phyloP scores from a whole-genome alignment of 2,113 vertebrate genomes.

The Atlantisia rogersi region DNA sequence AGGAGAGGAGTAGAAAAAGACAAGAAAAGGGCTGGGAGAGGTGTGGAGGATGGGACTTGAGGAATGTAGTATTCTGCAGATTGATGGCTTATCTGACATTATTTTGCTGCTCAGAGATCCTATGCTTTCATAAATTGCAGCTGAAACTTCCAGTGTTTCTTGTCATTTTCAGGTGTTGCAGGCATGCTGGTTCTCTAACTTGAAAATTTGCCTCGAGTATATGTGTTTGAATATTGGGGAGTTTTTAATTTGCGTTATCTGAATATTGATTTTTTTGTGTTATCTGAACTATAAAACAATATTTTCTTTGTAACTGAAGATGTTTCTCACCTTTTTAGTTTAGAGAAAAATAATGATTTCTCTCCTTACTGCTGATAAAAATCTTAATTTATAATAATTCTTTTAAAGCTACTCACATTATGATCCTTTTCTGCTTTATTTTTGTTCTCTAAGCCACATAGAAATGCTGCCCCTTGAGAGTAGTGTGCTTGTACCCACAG shows the following conservation, averaged over 20 bases:
- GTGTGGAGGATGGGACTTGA: not conserved
- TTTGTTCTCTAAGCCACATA: not conserved
- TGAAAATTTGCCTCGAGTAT: not conserved
- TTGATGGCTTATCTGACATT: not conserved
- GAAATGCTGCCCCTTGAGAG: not conserved
- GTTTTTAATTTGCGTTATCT: not conserved
- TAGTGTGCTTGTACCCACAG: not conserved
- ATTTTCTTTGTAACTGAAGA: not conserved
- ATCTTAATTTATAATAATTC: not conserved
- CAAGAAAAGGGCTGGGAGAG: not conserved
- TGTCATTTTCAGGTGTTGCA: not conserved
- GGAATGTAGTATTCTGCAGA: rapidly evolving
- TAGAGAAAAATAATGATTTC: not conserved
- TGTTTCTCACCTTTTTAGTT: not conserved
- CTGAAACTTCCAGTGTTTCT: not conserved
- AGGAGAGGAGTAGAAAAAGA: not conserved
- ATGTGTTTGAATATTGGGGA: not conserved
- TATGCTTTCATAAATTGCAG: not conserved
- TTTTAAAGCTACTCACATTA: not conserved
- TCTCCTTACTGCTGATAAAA: not conserved
- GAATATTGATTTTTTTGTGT: not conserved
- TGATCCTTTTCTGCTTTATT: not conserved
- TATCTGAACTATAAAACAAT: not conserved
- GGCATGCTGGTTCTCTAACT: not conserved
- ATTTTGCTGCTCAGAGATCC: not conserved